Conservation (phyloP, 1,140 invertebrate genomes). For the Holcopasites calliopsidis region DNA sequence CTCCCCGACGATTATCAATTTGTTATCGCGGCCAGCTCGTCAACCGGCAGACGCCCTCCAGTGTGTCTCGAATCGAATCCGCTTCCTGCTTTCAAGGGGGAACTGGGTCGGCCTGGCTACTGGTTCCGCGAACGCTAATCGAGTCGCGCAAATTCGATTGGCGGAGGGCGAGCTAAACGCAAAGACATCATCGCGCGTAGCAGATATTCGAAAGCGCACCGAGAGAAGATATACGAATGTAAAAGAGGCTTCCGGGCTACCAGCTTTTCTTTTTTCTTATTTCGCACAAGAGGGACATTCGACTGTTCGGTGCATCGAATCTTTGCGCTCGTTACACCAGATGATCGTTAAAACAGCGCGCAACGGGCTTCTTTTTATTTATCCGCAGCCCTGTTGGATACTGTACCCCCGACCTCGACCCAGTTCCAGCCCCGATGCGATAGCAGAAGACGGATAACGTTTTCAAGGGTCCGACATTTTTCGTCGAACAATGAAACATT, state of each 20-base stretch:
- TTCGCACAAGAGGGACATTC: neutral
- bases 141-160: neutral
- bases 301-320: too few relatives aligned
- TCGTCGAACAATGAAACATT: constrained; percentile 17
- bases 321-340: neutral
- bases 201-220: neutral
- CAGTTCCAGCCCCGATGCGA: neutral
- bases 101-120: neutral
- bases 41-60: constrained; percentile 1
- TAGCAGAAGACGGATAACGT: neutral
- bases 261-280: neutral
- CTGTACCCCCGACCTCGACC: constrained; percentile 26
- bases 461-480: constrained; percentile 7
- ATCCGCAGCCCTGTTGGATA: neutral
- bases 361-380: neutral
- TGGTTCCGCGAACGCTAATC: neutral
- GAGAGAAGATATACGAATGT: neutral
- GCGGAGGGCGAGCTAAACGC: neutral
- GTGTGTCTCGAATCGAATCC: neutral
- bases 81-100: constrained; percentile 1
- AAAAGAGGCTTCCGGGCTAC: too few relatives aligned
- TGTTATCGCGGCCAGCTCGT: constrained; percentile 7
- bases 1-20: constrained; percentile 36
- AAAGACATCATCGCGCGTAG: too few relatives aligned
- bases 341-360: neutral